phyloP scores from a whole-genome alignment of 2,888 invertebrate species.

The Seladonia tumulorum region DNA sequence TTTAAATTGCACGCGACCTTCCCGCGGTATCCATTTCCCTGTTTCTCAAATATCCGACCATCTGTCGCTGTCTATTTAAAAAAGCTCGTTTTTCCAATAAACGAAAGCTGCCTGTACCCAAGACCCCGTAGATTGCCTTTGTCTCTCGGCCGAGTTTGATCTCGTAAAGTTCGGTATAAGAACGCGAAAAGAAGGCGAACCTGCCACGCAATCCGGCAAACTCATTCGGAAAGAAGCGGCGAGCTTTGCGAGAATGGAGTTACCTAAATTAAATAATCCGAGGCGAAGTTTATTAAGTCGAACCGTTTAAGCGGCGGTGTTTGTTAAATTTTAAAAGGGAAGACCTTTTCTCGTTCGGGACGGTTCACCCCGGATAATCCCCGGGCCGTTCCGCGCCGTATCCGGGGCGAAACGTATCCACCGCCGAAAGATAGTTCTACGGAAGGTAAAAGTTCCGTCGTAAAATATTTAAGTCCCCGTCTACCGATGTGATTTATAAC shows the following conservation, averaged over 20 bases:
- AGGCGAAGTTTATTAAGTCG: constrained; percentile 21
- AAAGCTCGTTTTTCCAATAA: background rate
- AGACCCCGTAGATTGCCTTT: background rate
- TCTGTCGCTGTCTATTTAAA: background rate
- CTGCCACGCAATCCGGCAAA: background rate
- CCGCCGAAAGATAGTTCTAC: constrained; percentile 31
- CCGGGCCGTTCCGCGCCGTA: background rate
- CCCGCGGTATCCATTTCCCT: background rate
- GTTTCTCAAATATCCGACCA: background rate
- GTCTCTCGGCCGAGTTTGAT: background rate
- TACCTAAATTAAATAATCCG: constrained; percentile 12
- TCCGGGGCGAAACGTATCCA: constrained; percentile 2
- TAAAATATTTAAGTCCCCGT: constrained; percentile 55
- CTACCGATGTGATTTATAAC: constrained; percentile 61
- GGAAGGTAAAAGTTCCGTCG: constrained; percentile 53
- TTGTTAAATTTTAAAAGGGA: constrained; percentile 39
- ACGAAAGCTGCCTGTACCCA: background rate
- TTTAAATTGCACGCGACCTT: background rate
- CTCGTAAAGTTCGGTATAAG: background rate
- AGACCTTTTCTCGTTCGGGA: background rate
- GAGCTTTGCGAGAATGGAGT: background rate
- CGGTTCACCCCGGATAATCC: background rate
- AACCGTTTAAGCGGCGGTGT: background rate
- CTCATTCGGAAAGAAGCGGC: background rate
- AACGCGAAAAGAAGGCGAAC: background rate